A percentile compares a stretch with the other conserved stretches of the same genome.
phyloP scores from a whole-genome alignment of 2,888 invertebrate species.

The Ormyrus labotus region DNA sequence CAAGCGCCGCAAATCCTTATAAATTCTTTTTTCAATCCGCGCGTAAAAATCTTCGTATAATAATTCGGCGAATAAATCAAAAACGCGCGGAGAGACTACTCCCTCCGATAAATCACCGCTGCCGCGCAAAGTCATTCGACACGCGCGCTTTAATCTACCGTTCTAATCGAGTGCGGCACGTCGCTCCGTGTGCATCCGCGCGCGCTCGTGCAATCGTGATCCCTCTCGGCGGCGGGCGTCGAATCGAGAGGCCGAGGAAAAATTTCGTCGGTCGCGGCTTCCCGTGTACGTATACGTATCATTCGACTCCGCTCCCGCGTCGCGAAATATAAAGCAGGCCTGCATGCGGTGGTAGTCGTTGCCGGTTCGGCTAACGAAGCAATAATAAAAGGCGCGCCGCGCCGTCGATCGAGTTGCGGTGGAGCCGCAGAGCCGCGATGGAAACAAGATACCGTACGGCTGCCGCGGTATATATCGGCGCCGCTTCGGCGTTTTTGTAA shows the following conservation, averaged over 20 bases:
- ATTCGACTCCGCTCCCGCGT: not conserved
- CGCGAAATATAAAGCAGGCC: no score
- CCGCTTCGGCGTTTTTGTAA: no score
- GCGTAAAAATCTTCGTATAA: conserved; percentile 4
- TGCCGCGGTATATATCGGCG: no score
- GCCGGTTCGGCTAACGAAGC: no score
- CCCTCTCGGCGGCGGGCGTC: not conserved
- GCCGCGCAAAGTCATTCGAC: conserved; percentile 30
- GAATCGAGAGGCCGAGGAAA: not conserved
- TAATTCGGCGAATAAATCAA: conserved; percentile 46
- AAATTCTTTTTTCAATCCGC: not conserved
- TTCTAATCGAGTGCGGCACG: conserved; percentile 22
- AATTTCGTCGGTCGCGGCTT: conserved; percentile 4
- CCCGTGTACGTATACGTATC: not conserved
- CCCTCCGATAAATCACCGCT: conserved; percentile 32
- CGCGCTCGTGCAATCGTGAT: not conserved
- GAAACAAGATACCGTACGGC: no score
- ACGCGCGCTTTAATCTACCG: conserved; percentile 40
- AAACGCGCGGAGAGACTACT: not conserved
- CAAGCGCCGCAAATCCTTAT: no score
- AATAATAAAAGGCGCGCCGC: no score
- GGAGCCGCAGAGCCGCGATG: no score
- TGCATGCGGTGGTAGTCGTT: no score
- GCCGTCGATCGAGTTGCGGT: no score
- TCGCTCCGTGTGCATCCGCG: no score